Percentiles rank a stretch among this genome's conserved stretches.
phyloP scores from a whole-genome alignment of 1,140 invertebrate species.

The Lordiphosa stackelbergi region DNA sequence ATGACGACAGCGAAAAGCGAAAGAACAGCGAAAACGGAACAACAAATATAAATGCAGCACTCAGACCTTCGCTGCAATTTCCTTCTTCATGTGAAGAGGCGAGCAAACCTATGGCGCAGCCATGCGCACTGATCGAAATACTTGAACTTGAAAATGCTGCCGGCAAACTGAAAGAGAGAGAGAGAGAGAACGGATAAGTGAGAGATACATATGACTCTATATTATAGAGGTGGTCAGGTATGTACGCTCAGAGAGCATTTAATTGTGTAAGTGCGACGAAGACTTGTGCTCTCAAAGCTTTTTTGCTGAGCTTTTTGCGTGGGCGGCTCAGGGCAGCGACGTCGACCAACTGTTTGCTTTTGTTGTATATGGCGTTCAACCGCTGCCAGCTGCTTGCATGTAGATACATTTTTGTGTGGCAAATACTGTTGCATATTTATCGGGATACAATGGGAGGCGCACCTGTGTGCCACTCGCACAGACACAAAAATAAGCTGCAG shows the following conservation, averaged over 20 bases:
- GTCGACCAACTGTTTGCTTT: slow-evolving; percentile 63
- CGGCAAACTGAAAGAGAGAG: slow-evolving; percentile 23
- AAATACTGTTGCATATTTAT: slow-evolving; percentile 67
- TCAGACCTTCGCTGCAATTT: slow-evolving; percentile 21
- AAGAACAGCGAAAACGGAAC: slow-evolving; percentile 28
- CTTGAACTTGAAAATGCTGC: slow-evolving; percentile 74
- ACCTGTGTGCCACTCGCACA: slow-evolving; percentile 21
- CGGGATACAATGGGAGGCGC: slow-evolving; percentile 42
- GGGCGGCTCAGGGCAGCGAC: slow-evolving; percentile 57
- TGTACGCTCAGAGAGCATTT: slow-evolving; percentile 1
- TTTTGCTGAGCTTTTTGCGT: slow-evolving; percentile 58
- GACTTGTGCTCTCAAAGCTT: slow-evolving; percentile 14
- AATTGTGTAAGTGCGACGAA: slow-evolving; percentile 15
- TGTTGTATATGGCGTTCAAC: slow-evolving; percentile 43
- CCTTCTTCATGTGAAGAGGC: slow-evolving; percentile 13
- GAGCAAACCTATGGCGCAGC: slow-evolving; percentile 53
- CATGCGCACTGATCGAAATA: slow-evolving; percentile 60
- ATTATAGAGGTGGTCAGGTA: slow-evolving; percentile 9
- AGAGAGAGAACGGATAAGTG: slow-evolving; percentile 8
- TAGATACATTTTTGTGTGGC: slow-evolving; percentile 9
- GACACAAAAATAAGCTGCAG: slow-evolving; percentile 13
- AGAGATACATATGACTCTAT: not conserved
- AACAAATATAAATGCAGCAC: slow-evolving; percentile 35
- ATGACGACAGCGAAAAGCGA: slow-evolving; percentile 59
- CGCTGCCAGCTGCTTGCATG: slow-evolving; percentile 34